Evolutionary conservation across 2,797 vertebrate species (phyloP).

Genomic region (Enteromius argenteus): DNA sequence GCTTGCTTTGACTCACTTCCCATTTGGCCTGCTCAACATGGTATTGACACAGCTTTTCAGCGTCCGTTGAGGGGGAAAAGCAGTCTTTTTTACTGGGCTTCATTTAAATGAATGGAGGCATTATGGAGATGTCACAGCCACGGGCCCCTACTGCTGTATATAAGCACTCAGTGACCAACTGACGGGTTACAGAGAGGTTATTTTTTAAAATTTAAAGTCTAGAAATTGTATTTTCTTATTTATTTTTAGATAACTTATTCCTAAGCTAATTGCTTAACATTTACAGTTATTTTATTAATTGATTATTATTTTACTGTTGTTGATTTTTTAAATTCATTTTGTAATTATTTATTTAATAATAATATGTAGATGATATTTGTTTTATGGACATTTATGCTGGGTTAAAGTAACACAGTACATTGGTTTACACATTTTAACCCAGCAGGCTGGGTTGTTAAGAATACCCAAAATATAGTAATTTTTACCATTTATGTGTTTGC

Average conservation of each 20-base stretch:
- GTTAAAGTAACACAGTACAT: not conserved
- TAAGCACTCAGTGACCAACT: conserved; percentile 17
- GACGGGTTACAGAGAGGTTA: conserved; percentile 2
- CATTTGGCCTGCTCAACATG: conserved; percentile 63
- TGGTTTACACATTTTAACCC: too few species aligned
- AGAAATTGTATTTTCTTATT: not conserved
- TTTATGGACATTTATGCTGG: not conserved
- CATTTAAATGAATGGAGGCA: conserved; percentile 71
- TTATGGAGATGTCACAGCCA: conserved; percentile 63
- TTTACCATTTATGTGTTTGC: not conserved
- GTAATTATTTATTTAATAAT: not conserved
- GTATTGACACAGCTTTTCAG: conserved; percentile 73
- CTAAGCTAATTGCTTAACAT: not conserved
- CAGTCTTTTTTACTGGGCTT: conserved; percentile 61
- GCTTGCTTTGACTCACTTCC: conserved; percentile 69
- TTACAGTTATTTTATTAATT: not conserved
- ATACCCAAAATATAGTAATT: not conserved
- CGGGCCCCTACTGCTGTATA: conserved; percentile 43
- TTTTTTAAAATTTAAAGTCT: conserved; percentile 6
- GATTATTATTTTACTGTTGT: not conserved
- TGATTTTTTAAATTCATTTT: not conserved
- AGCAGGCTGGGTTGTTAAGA: not conserved
- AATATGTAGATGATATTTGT: not conserved
- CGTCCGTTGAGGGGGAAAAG: conserved; percentile 66
- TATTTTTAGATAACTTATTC: not conserved